Base-by-base conservation (phyloP, 2,888 invertebrate genomes). In the Tenthredo amoena region DNA sequence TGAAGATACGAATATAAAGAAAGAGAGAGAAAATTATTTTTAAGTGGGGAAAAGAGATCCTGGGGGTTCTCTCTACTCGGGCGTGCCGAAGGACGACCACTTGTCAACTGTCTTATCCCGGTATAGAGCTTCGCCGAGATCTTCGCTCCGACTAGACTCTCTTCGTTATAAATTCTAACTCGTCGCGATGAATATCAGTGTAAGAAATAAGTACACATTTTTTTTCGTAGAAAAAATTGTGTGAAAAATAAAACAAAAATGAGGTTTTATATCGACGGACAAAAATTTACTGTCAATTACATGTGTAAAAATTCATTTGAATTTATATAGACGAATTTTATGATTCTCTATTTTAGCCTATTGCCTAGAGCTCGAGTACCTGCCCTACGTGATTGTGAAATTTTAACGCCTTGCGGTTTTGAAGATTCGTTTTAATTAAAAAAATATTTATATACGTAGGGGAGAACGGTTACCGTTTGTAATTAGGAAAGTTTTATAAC, bases 41-140 rank as follows among this genome's bases (percentile, higher is more conserved):
- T 7, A 50, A 58, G 79, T 9, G 55, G 34, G 58, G 18, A n/a
- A 21, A 55, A 55, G 34, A 55, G 79, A 43, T 40, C 21, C 77
- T 77, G 31, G 77, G 58, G 62, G 34, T 50, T 62, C 37, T 68
- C 15, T 68, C 40, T 83, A 68, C 37, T 21, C 68, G 43, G 82
- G 68, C 50, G 68, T 83, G 47, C 82, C 82, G 82, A 83, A 83
- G 82, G 82, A 83, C 82, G 82, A 83, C 82, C 82, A 68, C 82
- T 83, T 83, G 82, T 83, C 82, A 68, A 68, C 43, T 50, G 68
- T 50, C 79, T 34, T 62, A 40, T 21, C 31, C 79, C 37, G 62
- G 40, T 72, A 40, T 43, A 43, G 15, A n/a, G 62, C 71, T 37
- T 18, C 76, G 43, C 5, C 40, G 74, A 37, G 74, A 40, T 74